Evolutionary conservation across 2,113 vertebrate genomes (phyloP), one percentile per base, ranked within the genome.

Genomic region (Rutilus rutilus): DNA sequence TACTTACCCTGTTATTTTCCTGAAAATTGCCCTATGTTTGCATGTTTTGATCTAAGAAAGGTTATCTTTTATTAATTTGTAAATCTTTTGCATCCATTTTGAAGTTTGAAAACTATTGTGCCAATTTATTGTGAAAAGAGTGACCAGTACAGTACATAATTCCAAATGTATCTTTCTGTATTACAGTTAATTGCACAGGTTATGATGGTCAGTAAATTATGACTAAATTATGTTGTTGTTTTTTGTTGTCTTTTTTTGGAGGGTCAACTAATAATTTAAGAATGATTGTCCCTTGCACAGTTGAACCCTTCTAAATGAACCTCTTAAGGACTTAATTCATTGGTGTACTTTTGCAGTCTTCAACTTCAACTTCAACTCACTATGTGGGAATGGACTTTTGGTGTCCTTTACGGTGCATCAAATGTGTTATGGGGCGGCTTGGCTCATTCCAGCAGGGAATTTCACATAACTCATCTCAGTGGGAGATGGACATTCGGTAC

Each of bases 1-100:
- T 89, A 91, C 86, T 92, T 91, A 94, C 89, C 87, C 54, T 87
- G 85, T 90, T 92, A 90, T 91, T 91, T 90, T 84, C 60, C 86
- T 76, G 30, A 89, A 89, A 90, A 90, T 88, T 88, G 87, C 77
- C 84, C 71, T 64, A 54, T 65, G 59, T 25, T 52, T 79, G 78
- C 12, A 59, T 62, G n/a, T 50, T 52, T 64, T 60, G 27, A 42
- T 47, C 78, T 23, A 14, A 73, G 69, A 67, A 82, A 39, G 50
- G 52, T 85, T 80, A 82, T 77, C 9, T 47, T 57, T 50, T 87
- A 82, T 42, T 64, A 23, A 52, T 45, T 76, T 85, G 25, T 21
- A 76, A 45, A 52, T 42, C 8, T 42, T 42, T 9, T 42, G 2
- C 42, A 42, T 42, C 42, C 42, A 42, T 42, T 42, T 42, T 42